Evolutionary conservation across 2,113 vertebrate species (phyloP).

Genomic region (Poeciliopsis prolifica): DNA sequence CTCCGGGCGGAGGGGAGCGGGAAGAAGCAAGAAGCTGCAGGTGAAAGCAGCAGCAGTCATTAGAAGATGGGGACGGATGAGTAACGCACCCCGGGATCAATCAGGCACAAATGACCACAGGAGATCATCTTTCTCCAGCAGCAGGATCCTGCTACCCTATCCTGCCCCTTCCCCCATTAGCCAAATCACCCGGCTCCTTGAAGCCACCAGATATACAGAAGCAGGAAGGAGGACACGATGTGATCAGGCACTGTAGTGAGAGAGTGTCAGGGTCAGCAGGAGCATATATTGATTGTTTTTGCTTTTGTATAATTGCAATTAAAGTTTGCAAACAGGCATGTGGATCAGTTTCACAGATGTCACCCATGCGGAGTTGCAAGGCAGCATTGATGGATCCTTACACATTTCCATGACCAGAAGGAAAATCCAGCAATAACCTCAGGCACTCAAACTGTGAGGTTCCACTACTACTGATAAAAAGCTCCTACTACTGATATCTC

Average conservation of each 20-base stretch:
- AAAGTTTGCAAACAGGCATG: slow-evolving; percentile 71
- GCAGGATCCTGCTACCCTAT: slow-evolving; percentile 27
- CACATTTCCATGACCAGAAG: slow-evolving; percentile 40
- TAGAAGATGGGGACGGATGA: slow-evolving; percentile 69
- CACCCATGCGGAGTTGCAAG: slow-evolving; percentile 50
- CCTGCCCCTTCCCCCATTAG: slow-evolving; percentile 22
- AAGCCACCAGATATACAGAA: slow-evolving; percentile 27
- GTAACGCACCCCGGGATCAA: slow-evolving; percentile 67
- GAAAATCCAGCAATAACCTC: slow-evolving; percentile 39
- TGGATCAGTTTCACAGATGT: slow-evolving; percentile 71
- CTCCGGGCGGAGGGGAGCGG: slow-evolving; percentile 26
- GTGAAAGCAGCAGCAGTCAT: slow-evolving; percentile 46
- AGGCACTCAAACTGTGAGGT: slow-evolving; percentile 30
- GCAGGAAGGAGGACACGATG: slow-evolving; percentile 21
- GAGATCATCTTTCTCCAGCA: slow-evolving; percentile 72
- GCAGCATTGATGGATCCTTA: slow-evolving; percentile 49
- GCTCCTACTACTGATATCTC: not conserved
- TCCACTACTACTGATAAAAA: slow-evolving; percentile 10
- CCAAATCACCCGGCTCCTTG: slow-evolving; percentile 16
- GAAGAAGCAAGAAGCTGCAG: slow-evolving; percentile 37
- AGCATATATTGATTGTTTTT: slow-evolving; percentile 77
- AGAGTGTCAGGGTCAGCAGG: not conserved
- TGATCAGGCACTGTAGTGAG: no score
- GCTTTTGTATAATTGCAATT: slow-evolving; percentile 80
- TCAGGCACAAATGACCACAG: slow-evolving; percentile 57